A percentile compares a stretch with the other conserved stretches of the same genome.
Evolutionary conservation across 2,888 invertebrate species (phyloP).

Genomic region (Leptogaster cylindrica): DNA sequence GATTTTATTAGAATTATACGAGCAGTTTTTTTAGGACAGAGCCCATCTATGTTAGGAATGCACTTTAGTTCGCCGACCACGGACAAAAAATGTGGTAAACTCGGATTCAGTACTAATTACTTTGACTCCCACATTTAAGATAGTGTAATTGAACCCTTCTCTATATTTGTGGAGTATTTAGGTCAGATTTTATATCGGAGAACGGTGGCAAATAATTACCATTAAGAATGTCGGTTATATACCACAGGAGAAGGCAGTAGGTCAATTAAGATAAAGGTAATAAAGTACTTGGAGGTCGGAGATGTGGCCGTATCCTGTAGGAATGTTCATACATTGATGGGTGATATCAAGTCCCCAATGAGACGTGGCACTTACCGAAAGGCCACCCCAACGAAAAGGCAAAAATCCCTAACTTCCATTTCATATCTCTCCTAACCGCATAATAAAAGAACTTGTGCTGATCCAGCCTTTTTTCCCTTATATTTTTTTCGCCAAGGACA

Average conservation of each 20-base stretch:
- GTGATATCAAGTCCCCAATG: slow-evolving; percentile 15
- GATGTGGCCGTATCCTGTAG: neutral
- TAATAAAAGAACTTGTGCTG: slow-evolving; percentile 33
- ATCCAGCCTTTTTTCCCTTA: slow-evolving; percentile 28
- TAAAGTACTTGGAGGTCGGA: neutral
- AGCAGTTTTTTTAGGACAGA: too few relatives aligned
- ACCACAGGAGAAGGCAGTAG: neutral
- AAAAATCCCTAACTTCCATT: slow-evolving; percentile 16
- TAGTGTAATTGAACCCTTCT: neutral
- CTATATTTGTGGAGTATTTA: neutral
- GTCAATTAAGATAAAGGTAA: slow-evolving; percentile 33
- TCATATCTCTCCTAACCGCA: slow-evolving; percentile 29
- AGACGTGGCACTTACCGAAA: slow-evolving; percentile 20
- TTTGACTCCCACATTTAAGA: neutral
- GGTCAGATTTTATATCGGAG: neutral
- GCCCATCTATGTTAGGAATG: too few relatives aligned
- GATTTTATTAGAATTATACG: too few relatives aligned
- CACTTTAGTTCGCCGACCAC: neutral
- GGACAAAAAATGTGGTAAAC: neutral
- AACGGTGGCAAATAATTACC: neutral
- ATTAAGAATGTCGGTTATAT: neutral
- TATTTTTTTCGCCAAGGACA: slow-evolving; percentile 19
- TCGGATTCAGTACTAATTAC: neutral
- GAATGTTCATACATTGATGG: neutral
- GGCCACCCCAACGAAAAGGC: slow-evolving; percentile 8